phyloP scores from a whole-genome alignment of 2,888 invertebrate genomes.

The Nymphalis urticae region DNA sequence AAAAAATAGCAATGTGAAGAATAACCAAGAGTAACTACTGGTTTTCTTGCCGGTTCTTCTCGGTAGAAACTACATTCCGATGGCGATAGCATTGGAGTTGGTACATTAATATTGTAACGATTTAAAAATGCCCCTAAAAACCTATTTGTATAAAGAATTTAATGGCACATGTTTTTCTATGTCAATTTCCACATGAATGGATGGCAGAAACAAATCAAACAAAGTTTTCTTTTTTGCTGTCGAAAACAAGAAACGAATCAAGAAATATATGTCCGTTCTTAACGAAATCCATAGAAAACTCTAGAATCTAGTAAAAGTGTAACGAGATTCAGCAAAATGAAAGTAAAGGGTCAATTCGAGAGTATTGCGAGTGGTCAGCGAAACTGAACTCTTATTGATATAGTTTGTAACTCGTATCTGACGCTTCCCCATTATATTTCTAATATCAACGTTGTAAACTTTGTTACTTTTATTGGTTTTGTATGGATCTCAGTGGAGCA shows the following conservation, averaged over 20 bases:
- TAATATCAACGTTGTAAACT: slow-evolving; percentile 24
- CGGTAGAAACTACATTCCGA: no score
- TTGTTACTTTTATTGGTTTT: slow-evolving; percentile 28
- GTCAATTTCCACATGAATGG: no score
- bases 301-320: neutral
- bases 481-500: slow-evolving; percentile 16
- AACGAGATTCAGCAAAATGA: slow-evolving; percentile 19
- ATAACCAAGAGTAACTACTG: no score
- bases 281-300: slow-evolving; percentile 4
- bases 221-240: no score
- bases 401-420: slow-evolving; percentile 24
- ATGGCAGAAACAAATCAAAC: no score
- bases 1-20: no score
- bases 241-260: neutral
- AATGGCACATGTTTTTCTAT: no score
- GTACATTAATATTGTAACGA: no score
- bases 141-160: no score
- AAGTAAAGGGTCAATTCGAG: slow-evolving; percentile 28
- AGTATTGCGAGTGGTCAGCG: slow-evolving; percentile 20
- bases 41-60: no score
- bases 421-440: slow-evolving; percentile 28
- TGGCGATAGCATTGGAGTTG: no score
- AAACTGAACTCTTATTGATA: slow-evolving; percentile 30
- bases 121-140: no score
- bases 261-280: neutral